Conservation (phyloP, 2,113 vertebrate species). For the Chiloscyllium plagiosum region DNA sequence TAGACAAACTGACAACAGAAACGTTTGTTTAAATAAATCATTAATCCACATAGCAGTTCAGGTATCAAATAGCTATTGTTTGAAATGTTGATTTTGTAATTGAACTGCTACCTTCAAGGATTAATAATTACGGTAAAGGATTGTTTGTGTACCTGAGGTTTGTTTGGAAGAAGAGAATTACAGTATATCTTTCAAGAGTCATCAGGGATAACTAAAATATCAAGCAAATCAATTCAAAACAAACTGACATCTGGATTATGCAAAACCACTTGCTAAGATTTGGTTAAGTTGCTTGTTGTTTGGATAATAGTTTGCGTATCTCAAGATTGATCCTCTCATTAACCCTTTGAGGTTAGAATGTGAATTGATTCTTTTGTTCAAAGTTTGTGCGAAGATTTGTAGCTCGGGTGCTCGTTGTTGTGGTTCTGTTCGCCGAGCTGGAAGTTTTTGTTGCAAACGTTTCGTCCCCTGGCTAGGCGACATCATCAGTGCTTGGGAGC, state of each 20-base stretch:
- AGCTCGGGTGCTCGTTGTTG: too few species aligned
- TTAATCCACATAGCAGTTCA: not conserved
- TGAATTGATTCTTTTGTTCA: not conserved
- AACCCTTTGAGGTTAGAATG: not conserved
- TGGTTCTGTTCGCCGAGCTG: too few species aligned
- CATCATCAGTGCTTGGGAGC: too few species aligned
- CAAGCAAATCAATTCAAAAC: not conserved
- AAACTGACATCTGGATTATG: not conserved
- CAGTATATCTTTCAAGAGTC: not conserved
- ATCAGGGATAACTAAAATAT: constrained; percentile 3
- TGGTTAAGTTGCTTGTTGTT: not conserved
- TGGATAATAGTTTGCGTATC: not conserved
- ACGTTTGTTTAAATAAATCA: not conserved
- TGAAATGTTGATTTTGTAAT: not conserved
- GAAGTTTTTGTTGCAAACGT: too few species aligned
- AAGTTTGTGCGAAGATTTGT: too few species aligned
- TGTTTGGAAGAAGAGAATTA: not conserved
- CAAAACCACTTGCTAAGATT: not conserved
- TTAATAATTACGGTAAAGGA: not conserved
- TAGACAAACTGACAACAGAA: not conserved
- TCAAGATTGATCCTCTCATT: not conserved
- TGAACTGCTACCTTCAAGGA: not conserved
- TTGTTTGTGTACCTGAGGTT: not conserved
- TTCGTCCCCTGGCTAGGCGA: too few species aligned
- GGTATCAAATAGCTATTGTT: not conserved